Conservation (phyloP, 1,140 invertebrate species). For the Heliconius congener region DNA sequence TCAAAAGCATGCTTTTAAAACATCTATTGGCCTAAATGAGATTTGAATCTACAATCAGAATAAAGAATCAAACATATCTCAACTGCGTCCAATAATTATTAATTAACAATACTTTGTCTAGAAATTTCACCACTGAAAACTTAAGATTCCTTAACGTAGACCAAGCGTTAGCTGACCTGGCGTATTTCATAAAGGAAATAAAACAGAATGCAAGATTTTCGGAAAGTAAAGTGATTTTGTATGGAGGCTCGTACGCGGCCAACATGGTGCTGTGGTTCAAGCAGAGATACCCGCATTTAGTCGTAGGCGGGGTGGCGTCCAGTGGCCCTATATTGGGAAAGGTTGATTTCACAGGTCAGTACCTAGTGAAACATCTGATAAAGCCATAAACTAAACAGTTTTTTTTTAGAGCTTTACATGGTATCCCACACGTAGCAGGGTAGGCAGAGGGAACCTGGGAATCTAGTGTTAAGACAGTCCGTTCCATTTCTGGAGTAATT, state of each 20-base stretch:
- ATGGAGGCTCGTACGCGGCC: constrained; percentile 91
- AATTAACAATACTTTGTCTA: constrained; percentile 45
- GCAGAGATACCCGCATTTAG: constrained; percentile 89
- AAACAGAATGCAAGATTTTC: constrained; percentile 72
- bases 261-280: constrained; percentile 89
- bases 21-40: too few species aligned
- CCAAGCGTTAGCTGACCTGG: constrained; percentile 89
- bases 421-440: too few species aligned
- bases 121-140: constrained; percentile 83
- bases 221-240: constrained; percentile 74
- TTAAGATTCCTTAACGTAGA: constrained; percentile 87
- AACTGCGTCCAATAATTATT: neutral
- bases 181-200: constrained; percentile 84
- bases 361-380: neutral
- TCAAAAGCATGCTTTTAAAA: too few species aligned
- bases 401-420: too few species aligned
- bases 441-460: too few species aligned
- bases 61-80: too few species aligned
- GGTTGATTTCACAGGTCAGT: constrained; percentile 84
- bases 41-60: too few species aligned
- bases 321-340: constrained; percentile 87
- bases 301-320: constrained; percentile 86
- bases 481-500: neutral
- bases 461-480: too few species aligned
- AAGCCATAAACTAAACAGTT: too few species aligned